A percentile compares a stretch with the other conserved stretches of the same genome.
phyloP scores from a whole-genome alignment of 2,888 invertebrate species.

The Agrotis clavis region DNA sequence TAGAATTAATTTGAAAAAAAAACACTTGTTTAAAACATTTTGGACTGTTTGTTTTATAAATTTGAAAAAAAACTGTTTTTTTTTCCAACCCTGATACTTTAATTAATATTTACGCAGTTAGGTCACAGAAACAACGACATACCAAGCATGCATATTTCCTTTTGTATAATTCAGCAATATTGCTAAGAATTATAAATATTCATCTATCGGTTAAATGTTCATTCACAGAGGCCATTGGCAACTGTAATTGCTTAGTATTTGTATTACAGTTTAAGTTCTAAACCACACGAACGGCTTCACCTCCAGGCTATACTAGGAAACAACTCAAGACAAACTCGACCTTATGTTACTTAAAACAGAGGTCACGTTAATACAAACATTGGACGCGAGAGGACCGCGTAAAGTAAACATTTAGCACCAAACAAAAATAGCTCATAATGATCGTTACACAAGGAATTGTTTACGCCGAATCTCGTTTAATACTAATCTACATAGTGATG shows the following conservation, averaged over 20 bases:
- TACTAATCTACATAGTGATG: constrained; percentile 31
- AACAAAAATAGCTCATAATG: constrained; percentile 42
- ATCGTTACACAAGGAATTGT: constrained; percentile 29
- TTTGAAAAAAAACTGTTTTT: no score
- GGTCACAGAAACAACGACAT: neutral
- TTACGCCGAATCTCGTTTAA: constrained; percentile 39
- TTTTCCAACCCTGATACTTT: no score
- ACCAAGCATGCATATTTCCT: neutral
- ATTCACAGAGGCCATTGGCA: constrained; percentile 30
- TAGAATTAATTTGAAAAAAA: no score
- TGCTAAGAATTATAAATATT: constrained; percentile 3
- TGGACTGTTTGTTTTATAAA: no score
- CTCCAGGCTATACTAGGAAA: constrained; percentile 54
- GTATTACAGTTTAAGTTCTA: constrained; percentile 35
- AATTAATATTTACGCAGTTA: neutral
- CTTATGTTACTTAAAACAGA: constrained; percentile 40
- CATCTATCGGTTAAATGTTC: constrained; percentile 9
- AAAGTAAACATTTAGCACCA: constrained; percentile 45
- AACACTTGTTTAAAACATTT: no score
- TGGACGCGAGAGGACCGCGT: constrained; percentile 23
- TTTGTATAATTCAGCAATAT: neutral
- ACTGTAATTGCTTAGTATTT: constrained; percentile 31
- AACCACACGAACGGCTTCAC: constrained; percentile 47
- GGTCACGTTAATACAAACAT: constrained; percentile 48
- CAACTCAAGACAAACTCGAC: constrained; percentile 46